Evolutionary conservation across 2,888 invertebrate genomes (phyloP).

Genomic region (Ophioninae sp.): DNA sequence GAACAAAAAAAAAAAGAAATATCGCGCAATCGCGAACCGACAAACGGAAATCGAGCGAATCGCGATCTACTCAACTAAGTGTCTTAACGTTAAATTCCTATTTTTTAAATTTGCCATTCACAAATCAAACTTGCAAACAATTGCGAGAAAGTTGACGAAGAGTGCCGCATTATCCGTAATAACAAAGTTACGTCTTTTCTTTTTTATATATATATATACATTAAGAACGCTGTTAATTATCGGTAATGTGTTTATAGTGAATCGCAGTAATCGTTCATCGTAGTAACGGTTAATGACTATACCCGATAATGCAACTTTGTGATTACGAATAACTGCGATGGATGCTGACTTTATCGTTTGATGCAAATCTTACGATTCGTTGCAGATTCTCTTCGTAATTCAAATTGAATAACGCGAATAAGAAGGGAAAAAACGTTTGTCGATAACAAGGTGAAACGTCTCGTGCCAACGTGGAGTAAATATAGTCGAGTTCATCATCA

Average conservation of each 20-base stretch:
- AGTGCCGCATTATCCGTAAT: slow-evolving; percentile 48
- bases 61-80: slow-evolving; percentile 73
- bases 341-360: slow-evolving; percentile 28
- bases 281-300: slow-evolving; percentile 45
- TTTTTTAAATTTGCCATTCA: slow-evolving; percentile 60
- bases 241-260: slow-evolving; percentile 72
- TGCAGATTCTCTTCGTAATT: neutral
- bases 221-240: slow-evolving; percentile 52
- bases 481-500: neutral
- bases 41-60: slow-evolving; percentile 25
- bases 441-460: neutral
- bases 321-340: slow-evolving; percentile 41
- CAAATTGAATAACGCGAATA: neutral
- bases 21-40: slow-evolving; percentile 39
- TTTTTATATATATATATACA: slow-evolving; percentile 42
- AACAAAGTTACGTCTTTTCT: slow-evolving; percentile 53
- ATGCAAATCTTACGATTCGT: slow-evolving; percentile 23
- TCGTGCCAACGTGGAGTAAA: neutral
- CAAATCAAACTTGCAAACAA: slow-evolving; percentile 42
- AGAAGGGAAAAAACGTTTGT: slow-evolving; percentile 4
- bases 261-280: slow-evolving; percentile 61
- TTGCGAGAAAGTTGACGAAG: neutral
- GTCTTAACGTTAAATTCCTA: slow-evolving; percentile 75
- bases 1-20: slow-evolving; percentile 1
- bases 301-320: slow-evolving; percentile 51